phyloP scores from a whole-genome alignment of 2,113 vertebrate genomes.

The Phycodurus eques region DNA sequence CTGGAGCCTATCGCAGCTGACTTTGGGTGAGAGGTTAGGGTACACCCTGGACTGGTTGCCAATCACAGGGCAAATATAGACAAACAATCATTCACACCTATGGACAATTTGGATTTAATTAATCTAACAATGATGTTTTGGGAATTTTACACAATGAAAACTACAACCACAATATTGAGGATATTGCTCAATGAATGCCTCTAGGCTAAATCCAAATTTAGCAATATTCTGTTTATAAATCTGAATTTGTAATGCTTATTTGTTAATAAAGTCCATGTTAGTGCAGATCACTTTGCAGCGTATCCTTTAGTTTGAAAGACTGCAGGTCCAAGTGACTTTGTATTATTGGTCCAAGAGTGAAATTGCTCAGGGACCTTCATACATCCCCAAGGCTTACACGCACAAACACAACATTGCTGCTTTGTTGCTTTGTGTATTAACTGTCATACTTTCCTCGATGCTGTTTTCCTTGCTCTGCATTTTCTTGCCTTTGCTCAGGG shows the following conservation, averaged over 20 bases:
- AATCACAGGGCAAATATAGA: neutral
- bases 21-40: neutral
- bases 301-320: slow-evolving; percentile 18
- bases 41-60: neutral
- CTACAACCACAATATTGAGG: neutral
- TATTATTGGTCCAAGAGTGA: slow-evolving; percentile 38
- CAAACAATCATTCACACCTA: neutral
- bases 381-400: slow-evolving; percentile 35
- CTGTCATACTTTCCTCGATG: slow-evolving; percentile 42
- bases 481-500: slow-evolving; percentile 51
- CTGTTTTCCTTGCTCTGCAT: slow-evolving; percentile 45
- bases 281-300: neutral
- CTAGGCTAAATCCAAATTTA: neutral
- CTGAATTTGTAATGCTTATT: neutral
- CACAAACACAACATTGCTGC: slow-evolving; percentile 21
- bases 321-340: slow-evolving; percentile 15
- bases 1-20: too few species aligned
- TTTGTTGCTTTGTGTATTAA: slow-evolving; percentile 38
- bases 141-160: neutral
- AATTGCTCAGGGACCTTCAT: slow-evolving; percentile 56
- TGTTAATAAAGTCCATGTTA: neutral
- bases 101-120: neutral
- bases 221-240: neutral
- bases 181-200: neutral
- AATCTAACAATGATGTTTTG: neutral